Percentiles rank a stretch among this genome's conserved stretches.
These are phyloP conservation scores for Pempheris klunzingeri DNA, from an alignment of 2,797 vertebrate genomes.

Conservation along the genomic window DNA sequence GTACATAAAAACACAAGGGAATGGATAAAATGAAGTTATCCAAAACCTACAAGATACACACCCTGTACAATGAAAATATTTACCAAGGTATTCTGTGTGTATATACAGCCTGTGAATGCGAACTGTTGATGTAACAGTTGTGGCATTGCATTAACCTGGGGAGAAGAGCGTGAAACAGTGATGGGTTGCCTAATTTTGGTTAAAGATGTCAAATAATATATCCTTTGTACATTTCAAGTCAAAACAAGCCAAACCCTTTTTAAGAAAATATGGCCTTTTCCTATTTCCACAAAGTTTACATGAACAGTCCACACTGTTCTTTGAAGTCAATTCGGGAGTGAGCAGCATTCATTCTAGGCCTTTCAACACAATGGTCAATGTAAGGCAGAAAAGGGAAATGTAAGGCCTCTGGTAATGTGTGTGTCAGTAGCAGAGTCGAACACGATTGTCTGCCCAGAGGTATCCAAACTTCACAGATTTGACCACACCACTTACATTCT, in stretches of 20 bases:
- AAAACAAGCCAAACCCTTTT: slow-evolving; percentile 44
- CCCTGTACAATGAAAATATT: slow-evolving; percentile 88
- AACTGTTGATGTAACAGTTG: slow-evolving; percentile 59
- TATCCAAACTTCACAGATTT: slow-evolving; percentile 48
- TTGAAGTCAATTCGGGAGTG: slow-evolving; percentile 19
- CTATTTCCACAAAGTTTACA: slow-evolving; percentile 45
- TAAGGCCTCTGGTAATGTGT: slow-evolving; percentile 84
- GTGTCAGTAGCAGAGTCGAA: slow-evolving; percentile 55
- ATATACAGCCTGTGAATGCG: slow-evolving; percentile 77
- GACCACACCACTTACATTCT: slow-evolving; percentile 62
- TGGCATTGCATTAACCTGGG: slow-evolving; percentile 40
- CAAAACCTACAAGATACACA: slow-evolving; percentile 88
- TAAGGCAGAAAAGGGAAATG: slow-evolving; percentile 75
- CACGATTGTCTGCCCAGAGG: slow-evolving; percentile 60
- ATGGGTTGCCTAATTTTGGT: slow-evolving; percentile 42
- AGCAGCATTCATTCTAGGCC: slow-evolving; percentile 46
- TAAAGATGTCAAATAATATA: too few species aligned
- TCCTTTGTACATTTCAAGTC: too few species aligned
- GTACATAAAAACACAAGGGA: slow-evolving; percentile 82
- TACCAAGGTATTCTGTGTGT: slow-evolving; percentile 79
- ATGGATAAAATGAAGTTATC: slow-evolving; percentile 86
- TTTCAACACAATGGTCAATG: slow-evolving; percentile 49
- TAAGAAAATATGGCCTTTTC: slow-evolving; percentile 62
- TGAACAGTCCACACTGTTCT: slow-evolving; percentile 70
- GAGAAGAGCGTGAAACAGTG: slow-evolving; percentile 38